These are phyloP conservation scores for Drosophila sturtevanti DNA, from an alignment of 1,140 invertebrate species.

Conservation along the genomic window DNA sequence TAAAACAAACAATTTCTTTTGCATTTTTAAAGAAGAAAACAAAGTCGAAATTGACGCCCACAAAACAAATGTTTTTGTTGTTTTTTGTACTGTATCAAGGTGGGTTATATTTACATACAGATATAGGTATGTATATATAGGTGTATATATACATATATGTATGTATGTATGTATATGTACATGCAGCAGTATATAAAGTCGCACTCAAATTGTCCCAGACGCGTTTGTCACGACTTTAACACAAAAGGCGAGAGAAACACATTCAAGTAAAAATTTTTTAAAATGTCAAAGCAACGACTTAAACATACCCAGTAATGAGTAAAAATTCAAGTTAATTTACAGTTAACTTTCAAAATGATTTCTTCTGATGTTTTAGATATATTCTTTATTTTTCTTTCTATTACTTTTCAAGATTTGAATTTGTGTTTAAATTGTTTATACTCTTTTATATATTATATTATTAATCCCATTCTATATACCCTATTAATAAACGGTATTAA, in stretches of 20 bases:
- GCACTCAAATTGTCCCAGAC: slow-evolving; percentile 60
- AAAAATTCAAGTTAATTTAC: background rate
- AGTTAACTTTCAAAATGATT: too few relatives aligned
- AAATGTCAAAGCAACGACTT: background rate
- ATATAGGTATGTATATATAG: background rate
- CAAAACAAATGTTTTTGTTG: slow-evolving; percentile 15
- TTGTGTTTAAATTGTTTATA: too few relatives aligned
- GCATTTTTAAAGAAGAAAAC: slow-evolving; percentile 32
- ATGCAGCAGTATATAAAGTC: slow-evolving; percentile 37
- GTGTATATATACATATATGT: slow-evolving; percentile 26
- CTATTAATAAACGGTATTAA: background rate
- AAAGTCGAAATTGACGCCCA: slow-evolving; percentile 38
- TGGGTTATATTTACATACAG: slow-evolving; percentile 22
- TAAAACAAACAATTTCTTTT: slow-evolving; percentile 48
- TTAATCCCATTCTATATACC: background rate
- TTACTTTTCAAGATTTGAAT: too few relatives aligned
- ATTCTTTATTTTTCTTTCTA: too few relatives aligned
- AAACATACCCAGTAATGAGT: background rate
- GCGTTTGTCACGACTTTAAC: slow-evolving; percentile 65
- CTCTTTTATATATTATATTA: background rate
- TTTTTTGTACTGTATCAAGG: background rate
- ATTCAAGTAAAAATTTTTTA: background rate
- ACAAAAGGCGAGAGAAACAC: slow-evolving; percentile 51
- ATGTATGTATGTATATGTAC: slow-evolving; percentile 17
- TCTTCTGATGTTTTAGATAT: too few relatives aligned